phyloP scores from a whole-genome alignment of 2,797 vertebrate genomes.

The Malacoraja senta region DNA sequence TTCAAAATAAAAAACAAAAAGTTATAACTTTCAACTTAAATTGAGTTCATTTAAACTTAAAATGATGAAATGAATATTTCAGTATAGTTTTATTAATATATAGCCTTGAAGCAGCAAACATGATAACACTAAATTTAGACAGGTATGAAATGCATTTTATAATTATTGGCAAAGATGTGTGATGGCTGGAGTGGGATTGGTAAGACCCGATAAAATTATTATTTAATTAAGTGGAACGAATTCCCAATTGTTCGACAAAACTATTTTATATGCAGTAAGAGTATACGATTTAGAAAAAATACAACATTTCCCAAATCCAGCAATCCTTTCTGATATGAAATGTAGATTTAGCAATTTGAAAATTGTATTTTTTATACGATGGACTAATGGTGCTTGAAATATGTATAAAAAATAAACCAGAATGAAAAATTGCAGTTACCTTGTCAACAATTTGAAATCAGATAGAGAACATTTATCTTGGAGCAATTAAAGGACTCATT shows the following conservation, averaged over 20 bases:
- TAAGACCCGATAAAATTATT: background rate
- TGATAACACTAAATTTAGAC: background rate
- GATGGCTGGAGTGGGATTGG: no score
- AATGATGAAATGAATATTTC: background rate
- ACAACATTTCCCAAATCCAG: background rate
- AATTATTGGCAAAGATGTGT: background rate
- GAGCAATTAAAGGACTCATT: background rate
- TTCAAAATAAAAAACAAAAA: constrained; percentile 37
- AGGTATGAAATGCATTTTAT: background rate
- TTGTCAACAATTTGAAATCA: background rate
- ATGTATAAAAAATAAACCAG: background rate
- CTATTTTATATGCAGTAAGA: background rate
- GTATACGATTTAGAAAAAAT: background rate
- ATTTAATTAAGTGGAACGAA: background rate
- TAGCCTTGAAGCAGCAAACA: background rate
- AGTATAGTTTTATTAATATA: background rate
- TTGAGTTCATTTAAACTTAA: no score
- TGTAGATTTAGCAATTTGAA: background rate
- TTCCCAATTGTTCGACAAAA: background rate
- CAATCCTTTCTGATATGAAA: background rate
- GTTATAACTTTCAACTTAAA: background rate
- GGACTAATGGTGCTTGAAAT: background rate
- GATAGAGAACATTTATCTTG: background rate
- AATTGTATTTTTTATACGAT: background rate
- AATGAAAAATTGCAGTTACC: no score